Base-by-base conservation (phyloP, 2,797 vertebrate genomes). In the Muraenolepis orangiensis region DNA sequence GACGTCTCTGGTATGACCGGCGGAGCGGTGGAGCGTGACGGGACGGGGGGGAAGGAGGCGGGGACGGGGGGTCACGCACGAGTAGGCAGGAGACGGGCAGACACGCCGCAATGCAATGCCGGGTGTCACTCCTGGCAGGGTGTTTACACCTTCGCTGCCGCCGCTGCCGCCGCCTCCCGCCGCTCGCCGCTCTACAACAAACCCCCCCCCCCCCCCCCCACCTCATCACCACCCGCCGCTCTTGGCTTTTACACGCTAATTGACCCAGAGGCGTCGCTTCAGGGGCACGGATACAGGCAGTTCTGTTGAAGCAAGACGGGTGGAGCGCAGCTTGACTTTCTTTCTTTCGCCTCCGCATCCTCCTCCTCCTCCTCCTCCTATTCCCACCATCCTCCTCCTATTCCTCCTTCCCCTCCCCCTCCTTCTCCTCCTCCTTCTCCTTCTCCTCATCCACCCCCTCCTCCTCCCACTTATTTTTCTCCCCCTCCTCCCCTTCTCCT, bases 191-290 rank as follows among this genome's bases (percentile, higher is more conserved):
- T 64, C 57, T 7, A 75, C 84, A 87, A 82, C 77, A 38, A n/a
- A n/a, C n/a, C n/a, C n/a, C n/a, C n/a, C n/a, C n/a, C n/a, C n/a
- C n/a, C n/a, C n/a, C n/a, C n/a, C n/a, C 80, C 72, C n/a, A 28
- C 34, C n/a, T n/a, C 78, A 78, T 83, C 80, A 82, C 82, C 79
- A 72, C 75, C 78, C 70, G 38, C 69, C 87, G n/a, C n/a, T 72
- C 57, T 31, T 34, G 57, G 79, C 74, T 82, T 80, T 29, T 13
- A 12, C 12, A 12, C 38, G 79, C 90, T 92, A 93, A 93, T 91
- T 93, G 89, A 92, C 87, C 86, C 87, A 83, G 85, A 89, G 86
- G 82, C 70, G 80, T 80, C 64, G 71, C 90, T 87, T 89, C 87
- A 85, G 78, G 70, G n/a, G 73, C 75, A 69, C 68, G 72, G 83